phyloP scores from a whole-genome alignment of 1,140 invertebrate species.

The Bombus pascuorum region DNA sequence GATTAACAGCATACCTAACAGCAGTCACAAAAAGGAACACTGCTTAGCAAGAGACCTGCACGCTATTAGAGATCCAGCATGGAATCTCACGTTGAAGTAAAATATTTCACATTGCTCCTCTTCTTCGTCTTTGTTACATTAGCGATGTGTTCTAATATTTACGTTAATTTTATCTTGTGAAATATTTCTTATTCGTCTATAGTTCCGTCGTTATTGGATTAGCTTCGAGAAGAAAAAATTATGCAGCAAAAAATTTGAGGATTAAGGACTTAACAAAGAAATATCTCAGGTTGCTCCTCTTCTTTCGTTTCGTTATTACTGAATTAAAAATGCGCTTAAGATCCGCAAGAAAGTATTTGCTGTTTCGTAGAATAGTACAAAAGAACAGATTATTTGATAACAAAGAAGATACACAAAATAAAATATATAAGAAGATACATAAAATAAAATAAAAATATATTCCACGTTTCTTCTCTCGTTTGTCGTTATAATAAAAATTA shows the following conservation, averaged over 20 bases:
- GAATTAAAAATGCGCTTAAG: no score
- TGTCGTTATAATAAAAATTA: no score
- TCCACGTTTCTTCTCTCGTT: no score
- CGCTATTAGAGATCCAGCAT: no score
- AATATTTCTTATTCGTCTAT: background rate
- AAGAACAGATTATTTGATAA: no score
- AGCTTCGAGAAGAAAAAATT: no score
- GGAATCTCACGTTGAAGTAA: background rate
- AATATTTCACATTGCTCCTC: background rate
- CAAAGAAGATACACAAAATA: no score
- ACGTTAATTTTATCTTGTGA: background rate
- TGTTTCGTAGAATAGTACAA: no score
- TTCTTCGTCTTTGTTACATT: background rate
- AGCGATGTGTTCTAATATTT: background rate
- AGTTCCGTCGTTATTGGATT: background rate
- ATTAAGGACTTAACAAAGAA: background rate
- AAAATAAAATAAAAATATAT: no score
- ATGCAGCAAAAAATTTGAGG: no score
- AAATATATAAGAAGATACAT: no score
- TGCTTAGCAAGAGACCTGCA: background rate
- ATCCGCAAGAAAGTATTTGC: no score
- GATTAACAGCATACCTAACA: background rate
- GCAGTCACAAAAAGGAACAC: background rate
- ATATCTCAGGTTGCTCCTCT: background rate
- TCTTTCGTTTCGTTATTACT: background rate